A percentile compares a stretch with the other conserved stretches of the same genome.
phyloP scores from a whole-genome alignment of 2,113 vertebrate genomes.

The Isurus oxyrinchus region DNA sequence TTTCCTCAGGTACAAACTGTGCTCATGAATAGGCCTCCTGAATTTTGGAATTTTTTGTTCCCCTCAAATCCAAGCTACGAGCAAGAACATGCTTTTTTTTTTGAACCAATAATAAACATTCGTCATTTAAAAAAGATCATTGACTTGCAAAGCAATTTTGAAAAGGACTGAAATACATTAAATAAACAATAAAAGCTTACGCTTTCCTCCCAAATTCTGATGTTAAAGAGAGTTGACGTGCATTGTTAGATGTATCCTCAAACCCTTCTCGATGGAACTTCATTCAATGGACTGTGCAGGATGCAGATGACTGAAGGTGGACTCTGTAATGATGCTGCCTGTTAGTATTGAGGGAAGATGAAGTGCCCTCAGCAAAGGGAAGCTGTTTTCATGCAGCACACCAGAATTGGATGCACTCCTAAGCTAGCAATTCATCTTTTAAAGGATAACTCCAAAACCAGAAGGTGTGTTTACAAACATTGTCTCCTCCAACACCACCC shows the following conservation, averaged over 20 bases:
- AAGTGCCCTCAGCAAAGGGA: neutral
- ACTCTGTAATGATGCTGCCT: neutral
- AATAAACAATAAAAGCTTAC: neutral
- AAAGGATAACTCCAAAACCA: neutral
- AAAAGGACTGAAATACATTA: neutral
- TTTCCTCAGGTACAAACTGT: neutral
- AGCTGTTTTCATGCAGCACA: neutral
- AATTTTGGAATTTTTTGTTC: neutral
- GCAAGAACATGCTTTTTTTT: neutral
- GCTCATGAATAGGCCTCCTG: neutral
- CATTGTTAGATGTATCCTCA: neutral
- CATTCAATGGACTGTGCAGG: neutral
- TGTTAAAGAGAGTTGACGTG: neutral
- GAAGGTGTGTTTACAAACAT: neutral
- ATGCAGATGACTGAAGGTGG: neutral
- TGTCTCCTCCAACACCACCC: neutral
- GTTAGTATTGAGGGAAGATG: neutral
- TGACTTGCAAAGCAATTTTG: neutral
- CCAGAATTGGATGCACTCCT: neutral
- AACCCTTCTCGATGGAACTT: neutral
- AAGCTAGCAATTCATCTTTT: neutral
- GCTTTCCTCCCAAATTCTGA: neutral
- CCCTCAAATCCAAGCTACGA: neutral
- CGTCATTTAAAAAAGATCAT: neutral
- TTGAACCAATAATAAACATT: neutral